Evolutionary conservation across 2,888 invertebrate genomes (phyloP).

Genomic region (Aquatica leii): DNA sequence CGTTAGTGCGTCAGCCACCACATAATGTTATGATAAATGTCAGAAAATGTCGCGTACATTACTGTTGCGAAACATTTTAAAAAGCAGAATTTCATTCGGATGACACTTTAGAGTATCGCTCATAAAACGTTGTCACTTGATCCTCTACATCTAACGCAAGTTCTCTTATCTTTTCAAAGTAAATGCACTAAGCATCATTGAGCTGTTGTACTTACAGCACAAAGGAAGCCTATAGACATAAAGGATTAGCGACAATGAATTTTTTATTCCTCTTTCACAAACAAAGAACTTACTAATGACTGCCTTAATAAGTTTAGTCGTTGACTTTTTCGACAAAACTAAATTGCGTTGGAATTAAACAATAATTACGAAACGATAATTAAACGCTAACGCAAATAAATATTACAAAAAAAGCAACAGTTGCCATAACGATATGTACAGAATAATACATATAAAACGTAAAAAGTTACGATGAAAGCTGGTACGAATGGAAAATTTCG

Average conservation of each 20-base stretch:
- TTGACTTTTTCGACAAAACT: no score
- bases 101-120: not conserved
- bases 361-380: no score
- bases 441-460: no score
- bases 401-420: no score
- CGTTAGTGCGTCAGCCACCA: slow-evolving; percentile 37
- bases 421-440: no score
- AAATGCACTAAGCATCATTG: slow-evolving; percentile 32
- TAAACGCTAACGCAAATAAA: no score
- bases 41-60: slow-evolving; percentile 28
- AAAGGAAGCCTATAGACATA: slow-evolving; percentile 17
- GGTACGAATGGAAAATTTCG: no score
- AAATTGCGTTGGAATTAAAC: no score
- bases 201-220: slow-evolving; percentile 25
- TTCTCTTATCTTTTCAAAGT: slow-evolving; percentile 27
- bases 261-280: no score
- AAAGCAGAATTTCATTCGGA: not conserved
- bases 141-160: slow-evolving; percentile 23
- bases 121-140: slow-evolving; percentile 17
- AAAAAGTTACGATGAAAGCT: no score
- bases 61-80: not conserved
- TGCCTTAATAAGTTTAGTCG: no score
- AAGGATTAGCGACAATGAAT: slow-evolving; percentile 22
- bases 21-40: slow-evolving; percentile 39
- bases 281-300: no score